A percentile compares a stretch with the other conserved stretches of the same genome.
These are phyloP conservation scores for Mobula hypostoma DNA, from an alignment of 2,113 vertebrate species.

Conservation along the genomic window DNA sequence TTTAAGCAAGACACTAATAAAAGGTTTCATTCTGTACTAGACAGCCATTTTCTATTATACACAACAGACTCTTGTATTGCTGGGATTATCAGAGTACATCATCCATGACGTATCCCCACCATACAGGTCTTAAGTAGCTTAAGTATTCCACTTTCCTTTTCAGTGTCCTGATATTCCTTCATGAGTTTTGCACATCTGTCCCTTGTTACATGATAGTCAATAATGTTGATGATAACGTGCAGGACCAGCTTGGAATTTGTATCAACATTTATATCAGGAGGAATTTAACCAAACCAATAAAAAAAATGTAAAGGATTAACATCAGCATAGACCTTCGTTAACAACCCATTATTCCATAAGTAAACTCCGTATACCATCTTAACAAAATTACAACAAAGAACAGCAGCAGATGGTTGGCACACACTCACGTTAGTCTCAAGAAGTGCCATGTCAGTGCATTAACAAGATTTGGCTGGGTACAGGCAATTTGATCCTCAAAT, in stretches of 20 bases:
- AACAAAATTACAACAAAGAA: slow-evolving; percentile 23
- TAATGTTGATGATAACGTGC: neutral
- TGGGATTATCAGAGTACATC: neutral
- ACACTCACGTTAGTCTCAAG: slow-evolving; percentile 9
- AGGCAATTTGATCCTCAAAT: slow-evolving; percentile 1
- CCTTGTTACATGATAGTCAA: neutral
- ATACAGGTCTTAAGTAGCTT: neutral
- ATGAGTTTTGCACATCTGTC: neutral
- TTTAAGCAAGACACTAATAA: neutral
- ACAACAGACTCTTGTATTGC: neutral
- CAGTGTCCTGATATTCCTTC: neutral
- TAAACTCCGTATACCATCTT: neutral
- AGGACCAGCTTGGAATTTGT: neutral
- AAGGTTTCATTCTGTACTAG: neutral
- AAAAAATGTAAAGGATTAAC: neutral
- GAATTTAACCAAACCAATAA: neutral
- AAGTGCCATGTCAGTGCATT: slow-evolving; percentile 5
- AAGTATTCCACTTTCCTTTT: neutral
- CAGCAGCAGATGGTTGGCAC: slow-evolving; percentile 32
- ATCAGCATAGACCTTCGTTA: neutral
- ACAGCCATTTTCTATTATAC: neutral
- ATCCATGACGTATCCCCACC: neutral
- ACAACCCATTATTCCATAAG: slow-evolving; percentile 12
- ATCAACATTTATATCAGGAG: slow-evolving; percentile 11
- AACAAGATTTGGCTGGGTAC: neutral